A percentile compares a stretch with the other conserved stretches of the same genome.
Conservation (phyloP, 2,113 vertebrate species). For the Eidolon helvum region DNA sequence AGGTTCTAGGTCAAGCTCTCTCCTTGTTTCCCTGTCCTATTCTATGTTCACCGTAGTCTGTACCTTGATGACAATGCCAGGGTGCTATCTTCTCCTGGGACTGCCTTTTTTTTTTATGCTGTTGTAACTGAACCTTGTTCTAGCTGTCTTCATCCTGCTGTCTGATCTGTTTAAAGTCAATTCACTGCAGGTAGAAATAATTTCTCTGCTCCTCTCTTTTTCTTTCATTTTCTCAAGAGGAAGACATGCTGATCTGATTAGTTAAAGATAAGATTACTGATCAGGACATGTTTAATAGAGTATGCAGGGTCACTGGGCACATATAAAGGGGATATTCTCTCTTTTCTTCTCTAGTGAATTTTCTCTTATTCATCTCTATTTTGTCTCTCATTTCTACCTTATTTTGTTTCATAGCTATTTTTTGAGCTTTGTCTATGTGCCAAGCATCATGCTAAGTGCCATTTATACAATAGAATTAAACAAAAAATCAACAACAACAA, state of each 20-base stretch:
- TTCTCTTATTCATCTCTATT: not conserved
- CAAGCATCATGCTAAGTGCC: not conserved
- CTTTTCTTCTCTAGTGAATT: not conserved
- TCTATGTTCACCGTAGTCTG: not conserved
- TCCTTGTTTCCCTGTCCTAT: not conserved
- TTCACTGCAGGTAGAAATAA: not conserved
- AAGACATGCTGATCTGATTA: not conserved
- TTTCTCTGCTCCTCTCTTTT: not conserved
- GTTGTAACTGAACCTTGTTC: not conserved
- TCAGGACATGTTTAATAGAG: not conserved
- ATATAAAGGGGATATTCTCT: not conserved
- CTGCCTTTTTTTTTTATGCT: not conserved
- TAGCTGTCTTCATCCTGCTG: not conserved
- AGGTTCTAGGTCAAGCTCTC: not conserved
- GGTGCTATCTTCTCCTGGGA: no score
- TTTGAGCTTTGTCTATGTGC: not conserved
- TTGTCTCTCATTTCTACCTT: not conserved
- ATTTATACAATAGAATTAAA: not conserved
- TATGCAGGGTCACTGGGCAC: not conserved
- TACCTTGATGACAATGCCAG: not conserved
- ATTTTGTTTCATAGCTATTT: not conserved
- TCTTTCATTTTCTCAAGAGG: not conserved
- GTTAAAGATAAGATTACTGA: not conserved
- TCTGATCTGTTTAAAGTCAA: not conserved
- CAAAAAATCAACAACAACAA: not conserved